phyloP scores from a whole-genome alignment of 1,140 invertebrate genomes.

The Delia radicum region DNA sequence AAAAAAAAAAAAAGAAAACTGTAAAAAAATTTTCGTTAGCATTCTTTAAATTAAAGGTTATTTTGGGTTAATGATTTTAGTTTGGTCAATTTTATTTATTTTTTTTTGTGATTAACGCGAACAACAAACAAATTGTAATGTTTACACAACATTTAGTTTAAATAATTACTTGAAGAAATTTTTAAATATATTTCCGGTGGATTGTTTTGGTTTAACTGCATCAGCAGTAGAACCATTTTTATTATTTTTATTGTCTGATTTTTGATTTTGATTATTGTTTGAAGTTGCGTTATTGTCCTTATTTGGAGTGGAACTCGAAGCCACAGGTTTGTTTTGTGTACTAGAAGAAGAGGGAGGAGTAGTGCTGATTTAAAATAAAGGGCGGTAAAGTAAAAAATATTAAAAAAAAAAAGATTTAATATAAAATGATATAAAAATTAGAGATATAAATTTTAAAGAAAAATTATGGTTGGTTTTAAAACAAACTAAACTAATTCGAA shows the following conservation, averaged over 20 bases:
- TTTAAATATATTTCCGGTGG: slow-evolving; percentile 87
- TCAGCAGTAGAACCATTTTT: slow-evolving; percentile 26
- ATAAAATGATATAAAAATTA: neutral
- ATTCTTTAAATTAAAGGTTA: too few relatives aligned
- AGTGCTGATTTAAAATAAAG: neutral
- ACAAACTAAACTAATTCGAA: too few relatives aligned
- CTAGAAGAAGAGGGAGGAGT: neutral
- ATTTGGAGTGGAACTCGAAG: slow-evolving; percentile 40
- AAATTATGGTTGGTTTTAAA: too few relatives aligned
- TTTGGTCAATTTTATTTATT: neutral
- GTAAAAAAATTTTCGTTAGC: too few relatives aligned
- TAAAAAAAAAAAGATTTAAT: slow-evolving; percentile 4
- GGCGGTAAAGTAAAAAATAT: slow-evolving; percentile 1
- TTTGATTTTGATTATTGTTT: slow-evolving; percentile 17
- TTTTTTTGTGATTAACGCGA: neutral
- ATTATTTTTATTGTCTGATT: slow-evolving; percentile 14
- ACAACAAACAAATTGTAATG: slow-evolving; percentile 3
- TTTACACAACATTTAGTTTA: neutral
- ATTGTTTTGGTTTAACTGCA: slow-evolving; percentile 64
- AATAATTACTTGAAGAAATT: slow-evolving; percentile 87
- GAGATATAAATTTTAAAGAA: neutral
- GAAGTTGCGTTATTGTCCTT: slow-evolving; percentile 2
- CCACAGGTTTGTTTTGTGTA: slow-evolving; percentile 35
- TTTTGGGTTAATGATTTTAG: too few relatives aligned
- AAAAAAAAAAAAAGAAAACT: too few relatives aligned